Base-by-base conservation (phyloP, 2,113 vertebrate species). In the Genyomyrus donnyi region DNA sequence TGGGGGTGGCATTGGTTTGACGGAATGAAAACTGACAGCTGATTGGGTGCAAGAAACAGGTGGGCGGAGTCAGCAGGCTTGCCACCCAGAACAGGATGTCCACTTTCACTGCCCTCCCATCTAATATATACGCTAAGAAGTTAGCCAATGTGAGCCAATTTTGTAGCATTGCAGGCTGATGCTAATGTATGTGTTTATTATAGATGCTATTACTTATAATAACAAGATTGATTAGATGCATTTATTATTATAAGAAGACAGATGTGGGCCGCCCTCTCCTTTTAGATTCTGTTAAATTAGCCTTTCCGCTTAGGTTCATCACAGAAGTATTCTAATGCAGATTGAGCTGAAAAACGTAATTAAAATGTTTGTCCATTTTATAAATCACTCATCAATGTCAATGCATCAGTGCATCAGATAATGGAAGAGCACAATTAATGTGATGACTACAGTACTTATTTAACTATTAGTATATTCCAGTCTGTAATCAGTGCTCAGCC, bases 301-400 rank as follows among this genome's bases (percentile, higher is more conserved):
- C 39, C 74, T 80, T 17, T 80, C 62, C 27, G 1, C 31, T 39
- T 80, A 80, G 31, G 74, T 19, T 80, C 74, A 80, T 19, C 11
- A 42, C 35, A 80, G 35, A 80, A 80, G 39, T 80, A 42, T 80
- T 42, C 35, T 17, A 80, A 80, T 42, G 15, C 17, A 80, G 74
- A 80, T 17, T 42, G 35, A 80, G 74, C 7, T 80, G 35, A 80
- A 80, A 31, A 80, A 80, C 17, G 1, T 80, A 42, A 80, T 42
- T 80, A 80, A 80, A 80, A 80, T 19, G 74, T 80, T 77, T 80
- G 74, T 80, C 35, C 74, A 80, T 80, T 80, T 80, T 42, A 42
- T 19, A 80, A 80, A 80, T 80, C 35, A 80, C 17, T 42, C 15
- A 17, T 80, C 74, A 80, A 17, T 42, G 74, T 80, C 74, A 66